These are phyloP conservation scores for Limnephilus auricula DNA, from an alignment of 2,888 invertebrate genomes.

Conservation along the genomic window DNA sequence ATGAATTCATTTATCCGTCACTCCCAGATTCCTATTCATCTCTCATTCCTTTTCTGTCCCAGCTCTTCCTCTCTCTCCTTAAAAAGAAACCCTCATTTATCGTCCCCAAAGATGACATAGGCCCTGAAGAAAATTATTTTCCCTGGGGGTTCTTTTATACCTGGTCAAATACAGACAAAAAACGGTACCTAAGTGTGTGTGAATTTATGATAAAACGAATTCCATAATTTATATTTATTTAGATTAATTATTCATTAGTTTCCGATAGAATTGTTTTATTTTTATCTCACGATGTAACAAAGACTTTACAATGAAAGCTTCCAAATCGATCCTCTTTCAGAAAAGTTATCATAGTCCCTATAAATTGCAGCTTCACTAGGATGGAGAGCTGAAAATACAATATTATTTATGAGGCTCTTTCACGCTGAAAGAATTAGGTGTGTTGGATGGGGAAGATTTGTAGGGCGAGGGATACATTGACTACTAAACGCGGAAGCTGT, in stretches of 20 bases:
- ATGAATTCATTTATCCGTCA: too few species aligned
- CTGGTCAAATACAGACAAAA: neutral
- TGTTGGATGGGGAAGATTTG: neutral
- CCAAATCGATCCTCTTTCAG: neutral
- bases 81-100: too few species aligned
- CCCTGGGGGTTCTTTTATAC: neutral
- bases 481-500: neutral
- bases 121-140: too few species aligned
- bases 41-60: too few species aligned
- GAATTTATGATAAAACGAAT: neutral
- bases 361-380: neutral
- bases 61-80: too few species aligned
- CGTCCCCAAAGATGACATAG: too few species aligned
- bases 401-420: neutral
- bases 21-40: too few species aligned
- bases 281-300: neutral
- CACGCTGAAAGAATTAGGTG: conserved; percentile 2
- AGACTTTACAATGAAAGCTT: neutral
- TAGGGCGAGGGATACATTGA: neutral
- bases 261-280: neutral
- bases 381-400: neutral
- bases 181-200: neutral
- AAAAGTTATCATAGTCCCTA: neutral
- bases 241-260: neutral
- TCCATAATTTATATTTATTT: neutral